A percentile compares a stretch with the other conserved stretches of the same genome.
Conservation (phyloP, 2,797 vertebrate genomes). For the Chelonia mydas region DNA sequence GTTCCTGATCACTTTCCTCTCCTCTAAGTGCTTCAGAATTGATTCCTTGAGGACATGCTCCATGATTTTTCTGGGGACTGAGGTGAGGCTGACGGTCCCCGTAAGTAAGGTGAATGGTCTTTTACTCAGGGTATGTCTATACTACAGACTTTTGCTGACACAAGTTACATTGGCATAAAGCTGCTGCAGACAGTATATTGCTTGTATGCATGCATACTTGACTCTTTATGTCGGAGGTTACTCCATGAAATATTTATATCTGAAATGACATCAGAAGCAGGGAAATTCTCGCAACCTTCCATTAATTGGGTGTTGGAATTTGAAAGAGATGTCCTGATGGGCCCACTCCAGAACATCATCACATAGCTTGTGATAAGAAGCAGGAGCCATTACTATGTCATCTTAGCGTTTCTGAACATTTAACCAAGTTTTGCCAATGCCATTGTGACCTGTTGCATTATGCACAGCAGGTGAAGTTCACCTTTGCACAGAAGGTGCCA, state of each 20-base stretch:
- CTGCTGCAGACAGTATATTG: too few relatives aligned
- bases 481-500: accelerated
- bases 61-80: too few relatives aligned
- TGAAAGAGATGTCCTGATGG: not conserved
- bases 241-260: not conserved
- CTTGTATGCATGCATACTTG: too few relatives aligned
- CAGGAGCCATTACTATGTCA: not conserved
- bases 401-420: not conserved
- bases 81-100: too few relatives aligned
- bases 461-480: not conserved
- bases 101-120: not conserved
- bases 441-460: not conserved
- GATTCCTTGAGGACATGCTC: too few relatives aligned
- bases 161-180: too few relatives aligned
- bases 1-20: too few relatives aligned
- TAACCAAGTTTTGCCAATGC: not conserved
- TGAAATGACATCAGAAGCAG: not conserved
- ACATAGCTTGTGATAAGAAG: not conserved
- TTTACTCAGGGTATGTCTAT: not conserved
- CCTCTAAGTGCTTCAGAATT: too few relatives aligned
- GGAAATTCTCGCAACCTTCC: not conserved
- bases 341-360: not conserved
- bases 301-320: not conserved
- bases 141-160: too few relatives aligned
- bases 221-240: too few relatives aligned